These are phyloP conservation scores for Cistogaster globosa DNA, from an alignment of 2,888 invertebrate species.

Conservation along the genomic window DNA sequence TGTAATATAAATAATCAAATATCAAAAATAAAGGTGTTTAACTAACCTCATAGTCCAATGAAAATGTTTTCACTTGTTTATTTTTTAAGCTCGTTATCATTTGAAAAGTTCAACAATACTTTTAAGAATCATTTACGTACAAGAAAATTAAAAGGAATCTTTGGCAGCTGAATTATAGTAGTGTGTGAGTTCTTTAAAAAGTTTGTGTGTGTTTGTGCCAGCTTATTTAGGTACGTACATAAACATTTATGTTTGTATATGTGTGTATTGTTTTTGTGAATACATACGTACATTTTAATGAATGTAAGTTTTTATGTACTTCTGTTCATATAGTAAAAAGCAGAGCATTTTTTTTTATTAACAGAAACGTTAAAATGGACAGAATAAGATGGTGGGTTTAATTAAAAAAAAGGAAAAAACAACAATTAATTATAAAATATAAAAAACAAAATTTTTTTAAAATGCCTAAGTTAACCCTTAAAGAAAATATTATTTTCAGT, in stretches of 20 bases:
- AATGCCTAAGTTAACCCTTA: conserved; percentile 1
- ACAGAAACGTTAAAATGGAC: conserved; percentile 37
- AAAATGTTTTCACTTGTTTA: not conserved
- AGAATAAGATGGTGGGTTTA: conserved; percentile 45
- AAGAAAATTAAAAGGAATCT: conserved; percentile 1
- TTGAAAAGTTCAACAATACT: conserved; percentile 42
- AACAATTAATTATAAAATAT: conserved; percentile 28
- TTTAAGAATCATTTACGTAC: conserved; percentile 28
- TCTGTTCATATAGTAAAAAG: conserved; percentile 45
- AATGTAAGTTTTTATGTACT: conserved; percentile 9
- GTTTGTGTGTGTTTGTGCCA: not conserved
- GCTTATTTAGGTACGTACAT: not conserved
- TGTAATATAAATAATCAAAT: too few relatives aligned
- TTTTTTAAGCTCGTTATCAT: conserved; percentile 38
- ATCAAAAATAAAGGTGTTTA: not conserved
- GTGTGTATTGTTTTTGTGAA: not conserved
- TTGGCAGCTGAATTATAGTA: conserved; percentile 27
- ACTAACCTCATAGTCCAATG: too few relatives aligned
- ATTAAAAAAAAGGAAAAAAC: conserved; percentile 16
- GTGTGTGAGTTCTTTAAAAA: not conserved
- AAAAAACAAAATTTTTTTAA: conserved; percentile 10
- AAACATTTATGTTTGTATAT: conserved; percentile 1
- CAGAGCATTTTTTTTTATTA: conserved; percentile 16
- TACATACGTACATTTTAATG: not conserved
- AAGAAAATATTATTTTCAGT: not conserved